phyloP scores from a whole-genome alignment of 2,113 vertebrate genomes.

The Melanostigma gelatinosum region DNA sequence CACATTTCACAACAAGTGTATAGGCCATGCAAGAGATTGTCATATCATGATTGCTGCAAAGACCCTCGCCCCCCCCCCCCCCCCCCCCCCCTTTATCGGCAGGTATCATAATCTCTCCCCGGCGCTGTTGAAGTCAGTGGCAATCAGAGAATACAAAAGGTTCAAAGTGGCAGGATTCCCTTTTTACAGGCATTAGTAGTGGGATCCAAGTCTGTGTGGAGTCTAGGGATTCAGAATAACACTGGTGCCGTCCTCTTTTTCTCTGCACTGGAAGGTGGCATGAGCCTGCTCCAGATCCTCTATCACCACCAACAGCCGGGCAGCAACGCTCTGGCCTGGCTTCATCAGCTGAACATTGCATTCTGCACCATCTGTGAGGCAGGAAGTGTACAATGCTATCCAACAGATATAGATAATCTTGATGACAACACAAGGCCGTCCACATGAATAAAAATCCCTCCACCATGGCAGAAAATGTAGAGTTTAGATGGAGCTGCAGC shows the following conservation, averaged over 20 bases:
- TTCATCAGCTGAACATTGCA: constrained; percentile 45
- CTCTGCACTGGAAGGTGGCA: constrained; percentile 80
- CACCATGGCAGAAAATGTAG: not conserved
- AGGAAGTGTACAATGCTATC: not conserved
- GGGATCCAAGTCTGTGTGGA: constrained; percentile 24
- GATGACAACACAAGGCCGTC: not conserved
- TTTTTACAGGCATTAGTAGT: constrained; percentile 33
- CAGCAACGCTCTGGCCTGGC: constrained; percentile 60
- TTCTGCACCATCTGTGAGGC: constrained; percentile 61
- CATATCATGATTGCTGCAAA: constrained; percentile 58
- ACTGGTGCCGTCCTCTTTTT: constrained; percentile 69
- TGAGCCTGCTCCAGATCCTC: constrained; percentile 86
- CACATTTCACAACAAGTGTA: constrained; percentile 70
- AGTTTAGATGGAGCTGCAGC: not conserved
- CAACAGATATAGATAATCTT: not conserved
- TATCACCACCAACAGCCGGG: constrained; percentile 83
- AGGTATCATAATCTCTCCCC: constrained; percentile 47
- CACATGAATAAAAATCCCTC: not conserved
- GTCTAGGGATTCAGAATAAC: constrained; percentile 72
- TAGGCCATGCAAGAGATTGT: constrained; percentile 72
- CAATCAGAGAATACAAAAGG: constrained; percentile 64
- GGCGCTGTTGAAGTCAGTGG: constrained; percentile 52
- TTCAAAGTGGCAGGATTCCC: constrained; percentile 49
- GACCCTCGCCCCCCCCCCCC: not conserved
- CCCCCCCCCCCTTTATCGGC: constrained; percentile 31